Percentiles rank a stretch among this genome's conserved stretches.
Conservation (phyloP, 2,888 invertebrate species). For the Tubulanus polymorphus region DNA sequence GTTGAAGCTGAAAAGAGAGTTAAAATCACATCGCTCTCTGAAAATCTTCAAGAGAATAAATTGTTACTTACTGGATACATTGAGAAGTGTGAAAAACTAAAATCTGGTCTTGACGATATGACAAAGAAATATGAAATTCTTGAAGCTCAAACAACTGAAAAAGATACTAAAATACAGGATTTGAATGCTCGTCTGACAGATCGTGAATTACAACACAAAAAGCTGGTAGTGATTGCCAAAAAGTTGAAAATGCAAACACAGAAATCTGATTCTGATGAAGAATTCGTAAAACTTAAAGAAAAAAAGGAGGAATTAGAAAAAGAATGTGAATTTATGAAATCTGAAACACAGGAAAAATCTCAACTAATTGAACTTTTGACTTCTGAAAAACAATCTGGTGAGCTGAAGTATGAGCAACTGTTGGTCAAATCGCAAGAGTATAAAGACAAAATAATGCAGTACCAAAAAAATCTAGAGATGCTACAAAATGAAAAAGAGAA, state of each 20-base stretch:
- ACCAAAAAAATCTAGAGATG: slow-evolving; percentile 17
- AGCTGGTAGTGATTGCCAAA: slow-evolving; percentile 40
- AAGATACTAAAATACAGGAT: too few relatives aligned
- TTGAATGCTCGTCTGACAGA: too few relatives aligned
- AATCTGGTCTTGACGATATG: slow-evolving; percentile 11
- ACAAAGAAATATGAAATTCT: neutral
- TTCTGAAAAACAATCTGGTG: too few relatives aligned
- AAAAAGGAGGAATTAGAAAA: too few relatives aligned
- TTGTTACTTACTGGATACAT: too few relatives aligned
- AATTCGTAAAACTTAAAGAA: too few relatives aligned
- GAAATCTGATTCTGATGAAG: slow-evolving; percentile 22
- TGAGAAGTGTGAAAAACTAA: slow-evolving; percentile 12
- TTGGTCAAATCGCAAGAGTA: neutral
- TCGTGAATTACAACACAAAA: too few relatives aligned
- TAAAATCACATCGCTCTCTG: slow-evolving; percentile 32
- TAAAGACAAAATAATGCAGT: slow-evolving; percentile 7
- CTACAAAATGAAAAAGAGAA: slow-evolving; percentile 21
- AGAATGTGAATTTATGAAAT: too few relatives aligned
- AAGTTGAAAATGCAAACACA: slow-evolving; percentile 37
- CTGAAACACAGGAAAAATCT: too few relatives aligned
- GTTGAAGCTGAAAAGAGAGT: slow-evolving; percentile 16
- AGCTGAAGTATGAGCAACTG: slow-evolving; percentile 6
- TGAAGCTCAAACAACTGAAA: too few relatives aligned
- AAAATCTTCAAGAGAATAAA: slow-evolving; percentile 39
- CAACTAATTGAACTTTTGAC: too few relatives aligned